A percentile compares a stretch with the other conserved stretches of the same genome.
These are phyloP conservation scores for Drosophila ambigua DNA, from an alignment of 1,140 invertebrate species.

Conservation along the genomic window DNA sequence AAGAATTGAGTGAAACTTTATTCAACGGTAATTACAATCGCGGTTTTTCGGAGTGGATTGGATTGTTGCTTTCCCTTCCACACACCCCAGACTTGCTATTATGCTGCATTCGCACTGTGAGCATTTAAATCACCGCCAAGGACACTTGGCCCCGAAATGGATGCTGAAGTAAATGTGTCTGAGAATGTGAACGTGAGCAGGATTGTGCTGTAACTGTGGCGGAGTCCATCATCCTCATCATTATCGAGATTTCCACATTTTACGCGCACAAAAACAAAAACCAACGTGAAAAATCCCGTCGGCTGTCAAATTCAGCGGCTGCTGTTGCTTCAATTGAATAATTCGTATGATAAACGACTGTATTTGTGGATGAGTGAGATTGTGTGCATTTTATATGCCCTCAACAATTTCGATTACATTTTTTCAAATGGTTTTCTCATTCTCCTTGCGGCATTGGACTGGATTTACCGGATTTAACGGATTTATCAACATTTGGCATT, in stretches of 20 bases:
- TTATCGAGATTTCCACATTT: slow-evolving; percentile 47
- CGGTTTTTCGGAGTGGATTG: slow-evolving; percentile 56
- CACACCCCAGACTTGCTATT: slow-evolving; percentile 41
- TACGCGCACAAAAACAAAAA: slow-evolving; percentile 18
- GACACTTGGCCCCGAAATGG: slow-evolving; percentile 26
- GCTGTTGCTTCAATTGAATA: slow-evolving; percentile 73
- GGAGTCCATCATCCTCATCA: slow-evolving; percentile 53
- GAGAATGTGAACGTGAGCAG: slow-evolving; percentile 15
- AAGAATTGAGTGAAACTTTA: slow-evolving; percentile 59
- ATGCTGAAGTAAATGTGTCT: slow-evolving; percentile 25
- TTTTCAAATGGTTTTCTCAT: slow-evolving; percentile 24
- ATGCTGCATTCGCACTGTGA: slow-evolving; percentile 36
- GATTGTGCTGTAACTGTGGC: neutral
- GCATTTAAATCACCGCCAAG: slow-evolving; percentile 73
- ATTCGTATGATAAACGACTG: slow-evolving; percentile 58
- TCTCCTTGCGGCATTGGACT: slow-evolving; percentile 9
- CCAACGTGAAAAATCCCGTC: slow-evolving; percentile 49
- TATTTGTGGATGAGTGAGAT: slow-evolving; percentile 24
- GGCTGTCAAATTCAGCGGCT: slow-evolving; percentile 69
- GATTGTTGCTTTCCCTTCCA: slow-evolving; percentile 14
- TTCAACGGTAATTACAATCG: slow-evolving; percentile 74
- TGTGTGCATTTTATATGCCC: slow-evolving; percentile 68
- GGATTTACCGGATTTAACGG: slow-evolving; percentile 32
- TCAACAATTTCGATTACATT: slow-evolving; percentile 53
- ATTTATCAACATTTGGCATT: slow-evolving; percentile 59